Evolutionary conservation across 2,113 vertebrate genomes (phyloP).

Genomic region (Chaenogobius annularis): DNA sequence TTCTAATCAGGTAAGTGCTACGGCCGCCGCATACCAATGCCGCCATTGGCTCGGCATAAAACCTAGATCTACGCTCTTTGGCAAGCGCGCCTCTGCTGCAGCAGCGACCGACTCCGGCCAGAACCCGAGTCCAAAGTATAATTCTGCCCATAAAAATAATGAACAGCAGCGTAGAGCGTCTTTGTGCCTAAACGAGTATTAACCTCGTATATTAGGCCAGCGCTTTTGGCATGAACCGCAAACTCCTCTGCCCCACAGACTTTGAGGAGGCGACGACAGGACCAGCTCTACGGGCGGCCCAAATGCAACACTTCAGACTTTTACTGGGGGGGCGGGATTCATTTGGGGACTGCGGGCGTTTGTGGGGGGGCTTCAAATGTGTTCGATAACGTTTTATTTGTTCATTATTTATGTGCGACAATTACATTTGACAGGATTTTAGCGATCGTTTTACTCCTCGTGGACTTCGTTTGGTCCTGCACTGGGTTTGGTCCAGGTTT

Average conservation of each 20-base stretch:
- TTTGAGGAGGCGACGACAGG: too few species aligned
- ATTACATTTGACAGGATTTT: too few species aligned
- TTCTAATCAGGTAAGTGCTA: constrained; percentile 7
- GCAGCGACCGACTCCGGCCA: background rate
- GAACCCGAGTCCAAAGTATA: background rate
- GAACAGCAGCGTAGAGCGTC: background rate
- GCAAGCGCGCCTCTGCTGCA: background rate
- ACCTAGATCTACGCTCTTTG: background rate
- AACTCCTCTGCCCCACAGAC: background rate
- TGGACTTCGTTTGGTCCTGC: too few species aligned
- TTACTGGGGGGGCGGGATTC: too few species aligned
- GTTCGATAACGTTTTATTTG: too few species aligned
- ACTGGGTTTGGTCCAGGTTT: too few species aligned
- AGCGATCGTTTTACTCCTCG: too few species aligned
- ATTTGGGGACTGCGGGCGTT: too few species aligned
- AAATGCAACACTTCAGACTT: too few species aligned
- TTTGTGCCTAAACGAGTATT: background rate
- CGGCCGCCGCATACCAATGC: background rate
- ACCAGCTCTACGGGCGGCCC: too few species aligned
- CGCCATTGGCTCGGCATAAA: background rate
- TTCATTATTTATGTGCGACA: too few species aligned
- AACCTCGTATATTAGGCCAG: background rate
- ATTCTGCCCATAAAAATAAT: background rate
- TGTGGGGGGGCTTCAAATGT: too few species aligned
- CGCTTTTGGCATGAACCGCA: background rate